These are phyloP conservation scores for Arrhopalites spinosus DNA, from an alignment of 2,888 invertebrate species.

Conservation along the genomic window DNA sequence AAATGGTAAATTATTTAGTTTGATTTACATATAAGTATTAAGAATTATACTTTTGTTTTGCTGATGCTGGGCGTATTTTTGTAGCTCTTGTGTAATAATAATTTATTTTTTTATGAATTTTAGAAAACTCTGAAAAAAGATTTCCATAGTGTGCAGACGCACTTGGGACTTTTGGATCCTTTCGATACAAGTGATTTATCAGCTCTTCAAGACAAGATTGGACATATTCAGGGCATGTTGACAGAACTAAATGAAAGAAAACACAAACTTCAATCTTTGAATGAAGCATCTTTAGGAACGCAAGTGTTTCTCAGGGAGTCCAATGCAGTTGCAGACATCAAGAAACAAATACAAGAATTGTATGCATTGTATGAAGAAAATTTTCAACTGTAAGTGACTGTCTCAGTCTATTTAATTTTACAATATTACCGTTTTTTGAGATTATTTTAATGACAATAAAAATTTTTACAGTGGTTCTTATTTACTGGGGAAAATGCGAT, in stretches of 20 bases:
- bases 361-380: slow-evolving; percentile 56
- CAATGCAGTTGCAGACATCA: slow-evolving; percentile 46
- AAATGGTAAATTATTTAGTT: too few species aligned
- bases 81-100: not conserved
- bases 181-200: slow-evolving; percentile 51
- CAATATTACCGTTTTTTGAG: not conserved
- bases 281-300: slow-evolving; percentile 53
- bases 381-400: slow-evolving; percentile 51
- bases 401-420: not conserved
- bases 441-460: not conserved
- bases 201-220: slow-evolving; percentile 52
- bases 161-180: slow-evolving; percentile 50
- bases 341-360: slow-evolving; percentile 53
- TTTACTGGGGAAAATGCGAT: slow-evolving; percentile 54
- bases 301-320: slow-evolving; percentile 49
- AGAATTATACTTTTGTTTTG: too few species aligned
- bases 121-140: slow-evolving; percentile 43
- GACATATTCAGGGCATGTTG: slow-evolving; percentile 47
- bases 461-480: slow-evolving; percentile 48
- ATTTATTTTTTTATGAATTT: not conserved
- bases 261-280: slow-evolving; percentile 49
- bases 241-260: slow-evolving; percentile 49
- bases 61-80: not conserved
- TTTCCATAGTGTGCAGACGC: slow-evolving; percentile 50
- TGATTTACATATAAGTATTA: too few species aligned